Conservation (phyloP, 2,113 vertebrate genomes). For the Tyrannus savana region DNA sequence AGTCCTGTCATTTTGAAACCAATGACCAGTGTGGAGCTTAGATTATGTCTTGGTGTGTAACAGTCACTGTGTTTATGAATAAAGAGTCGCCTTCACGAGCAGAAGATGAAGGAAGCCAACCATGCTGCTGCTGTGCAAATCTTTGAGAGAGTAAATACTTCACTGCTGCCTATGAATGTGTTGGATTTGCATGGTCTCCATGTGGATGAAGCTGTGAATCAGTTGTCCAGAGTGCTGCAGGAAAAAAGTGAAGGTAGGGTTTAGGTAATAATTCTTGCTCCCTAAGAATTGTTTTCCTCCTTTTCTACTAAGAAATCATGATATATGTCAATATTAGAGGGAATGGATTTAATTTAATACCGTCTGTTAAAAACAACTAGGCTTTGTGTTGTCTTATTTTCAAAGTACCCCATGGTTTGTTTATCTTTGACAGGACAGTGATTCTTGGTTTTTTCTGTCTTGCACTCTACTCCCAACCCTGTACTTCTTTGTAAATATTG, state of each 20-base stretch:
- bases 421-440: neutral
- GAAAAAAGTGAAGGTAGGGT: conserved; percentile 86
- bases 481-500: neutral
- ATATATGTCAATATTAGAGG: neutral
- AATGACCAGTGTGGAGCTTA: neutral
- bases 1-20: neutral
- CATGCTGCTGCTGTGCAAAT: conserved; percentile 89
- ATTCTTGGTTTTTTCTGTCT: neutral
- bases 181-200: conserved; percentile 96
- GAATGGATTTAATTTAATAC: neutral
- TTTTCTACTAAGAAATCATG: neutral
- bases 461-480: fast-evolving
- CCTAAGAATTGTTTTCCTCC: neutral
- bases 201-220: conserved; percentile 89
- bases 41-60: neutral
- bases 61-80: conserved; percentile 48
- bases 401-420: neutral
- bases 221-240: conserved; percentile 83
- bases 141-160: conserved; percentile 89
- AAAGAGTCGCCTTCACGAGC: conserved; percentile 89
- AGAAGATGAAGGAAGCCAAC: conserved; percentile 93
- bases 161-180: conserved; percentile 90
- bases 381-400: neutral
- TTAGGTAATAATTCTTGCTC: neutral
- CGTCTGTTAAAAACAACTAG: neutral